Percentiles rank a stretch among this genome's conserved stretches.
Evolutionary conservation across 2,888 invertebrate genomes (phyloP).

Genomic region (Agriopis leucophaearia): DNA sequence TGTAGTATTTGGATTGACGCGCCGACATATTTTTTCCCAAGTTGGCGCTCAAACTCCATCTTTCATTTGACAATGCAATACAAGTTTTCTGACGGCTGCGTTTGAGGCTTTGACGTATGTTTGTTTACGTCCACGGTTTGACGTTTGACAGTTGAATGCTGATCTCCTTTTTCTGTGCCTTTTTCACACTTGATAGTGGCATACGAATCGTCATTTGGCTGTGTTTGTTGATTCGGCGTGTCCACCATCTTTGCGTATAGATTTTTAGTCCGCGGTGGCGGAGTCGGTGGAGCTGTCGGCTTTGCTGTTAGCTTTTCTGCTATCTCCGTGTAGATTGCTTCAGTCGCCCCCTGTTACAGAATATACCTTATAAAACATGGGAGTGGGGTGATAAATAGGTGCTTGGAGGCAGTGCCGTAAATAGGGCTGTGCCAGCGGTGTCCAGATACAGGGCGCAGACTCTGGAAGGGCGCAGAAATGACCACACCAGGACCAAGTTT

Average conservation of each 20-base stretch:
- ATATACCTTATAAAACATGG: not conserved
- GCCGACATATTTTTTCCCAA: not conserved
- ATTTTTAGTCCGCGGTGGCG: not conserved
- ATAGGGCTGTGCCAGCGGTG: too few species aligned
- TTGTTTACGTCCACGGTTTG: not conserved
- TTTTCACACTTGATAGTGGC: not conserved
- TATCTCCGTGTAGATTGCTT: slow-evolving; percentile 3
- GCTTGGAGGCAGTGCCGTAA: too few species aligned
- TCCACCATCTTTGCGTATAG: not conserved
- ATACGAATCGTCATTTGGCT: not conserved
- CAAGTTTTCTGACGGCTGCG: not conserved
- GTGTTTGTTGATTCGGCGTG: not conserved
- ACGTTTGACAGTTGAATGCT: too few species aligned
- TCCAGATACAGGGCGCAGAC: too few species aligned
- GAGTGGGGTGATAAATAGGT: too few species aligned
- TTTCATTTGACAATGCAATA: not conserved
- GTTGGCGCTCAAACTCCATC: not conserved
- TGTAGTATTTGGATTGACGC: too few species aligned
- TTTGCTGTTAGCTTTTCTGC: not conserved
- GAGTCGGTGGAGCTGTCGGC: not conserved
- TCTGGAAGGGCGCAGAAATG: too few species aligned
- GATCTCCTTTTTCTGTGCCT: not conserved
- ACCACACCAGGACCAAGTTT: too few species aligned
- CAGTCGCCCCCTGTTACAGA: not conserved
- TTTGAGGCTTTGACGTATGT: too few species aligned